A percentile compares a stretch with the other conserved stretches of the same genome.
Evolutionary conservation across 2,888 invertebrate genomes (phyloP).

Genomic region (Lithophane semibrunnea): DNA sequence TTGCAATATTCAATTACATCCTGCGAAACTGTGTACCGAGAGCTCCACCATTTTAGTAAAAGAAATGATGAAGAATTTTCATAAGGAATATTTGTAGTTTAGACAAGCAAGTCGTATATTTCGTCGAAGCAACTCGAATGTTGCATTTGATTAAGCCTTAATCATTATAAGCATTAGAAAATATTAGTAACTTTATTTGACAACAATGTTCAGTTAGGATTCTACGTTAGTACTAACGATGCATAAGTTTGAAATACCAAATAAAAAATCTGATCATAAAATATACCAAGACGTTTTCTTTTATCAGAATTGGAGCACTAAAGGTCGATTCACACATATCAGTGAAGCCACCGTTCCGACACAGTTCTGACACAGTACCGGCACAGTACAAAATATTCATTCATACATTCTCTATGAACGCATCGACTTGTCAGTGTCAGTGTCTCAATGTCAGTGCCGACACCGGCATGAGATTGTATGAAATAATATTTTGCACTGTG

Average conservation of each 20-base stretch:
- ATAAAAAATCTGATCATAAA: not conserved
- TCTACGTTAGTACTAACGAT: too few relatives aligned
- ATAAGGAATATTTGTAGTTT: not conserved
- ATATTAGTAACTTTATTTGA: too few relatives aligned
- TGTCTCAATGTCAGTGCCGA: too few relatives aligned
- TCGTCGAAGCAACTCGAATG: not conserved
- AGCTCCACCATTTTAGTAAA: not conserved
- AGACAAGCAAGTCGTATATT: not conserved
- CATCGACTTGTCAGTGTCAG: too few relatives aligned
- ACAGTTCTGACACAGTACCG: too few relatives aligned
- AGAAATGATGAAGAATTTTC: not conserved
- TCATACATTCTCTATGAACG: too few relatives aligned
- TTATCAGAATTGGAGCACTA: not conserved
- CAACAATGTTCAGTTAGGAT: not conserved
- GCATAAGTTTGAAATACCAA: too few relatives aligned
- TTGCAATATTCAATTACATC: slow-evolving; percentile 35
- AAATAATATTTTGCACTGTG: too few relatives aligned
- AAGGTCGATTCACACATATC: too few relatives aligned
- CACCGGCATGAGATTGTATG: too few relatives aligned
- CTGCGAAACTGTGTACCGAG: not conserved
- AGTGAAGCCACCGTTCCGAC: too few relatives aligned
- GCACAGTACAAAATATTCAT: too few relatives aligned
- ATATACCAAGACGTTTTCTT: not conserved
- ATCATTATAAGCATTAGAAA: not conserved
- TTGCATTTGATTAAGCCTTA: not conserved